A percentile compares a stretch with the other conserved stretches of the same genome.
Conservation (phyloP, 2,888 invertebrate genomes). For the Ceriagrion tenellum region DNA sequence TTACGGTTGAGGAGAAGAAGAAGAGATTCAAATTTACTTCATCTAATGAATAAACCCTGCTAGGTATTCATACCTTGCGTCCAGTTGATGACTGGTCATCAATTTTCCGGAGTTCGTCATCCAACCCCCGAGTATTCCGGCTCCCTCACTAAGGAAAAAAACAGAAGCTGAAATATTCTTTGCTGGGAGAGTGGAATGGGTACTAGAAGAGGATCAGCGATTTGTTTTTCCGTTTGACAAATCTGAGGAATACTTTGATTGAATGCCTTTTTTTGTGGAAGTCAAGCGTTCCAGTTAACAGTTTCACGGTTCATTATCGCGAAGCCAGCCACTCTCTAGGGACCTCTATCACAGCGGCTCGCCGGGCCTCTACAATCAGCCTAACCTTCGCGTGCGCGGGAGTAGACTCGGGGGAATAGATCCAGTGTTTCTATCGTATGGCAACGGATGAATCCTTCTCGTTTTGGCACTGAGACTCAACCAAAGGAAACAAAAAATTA, state of each 20-base stretch:
- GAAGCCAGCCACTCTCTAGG: neutral
- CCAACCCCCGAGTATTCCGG: no score
- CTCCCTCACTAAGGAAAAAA: no score
- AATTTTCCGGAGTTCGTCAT: no score
- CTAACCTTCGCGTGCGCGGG: neutral
- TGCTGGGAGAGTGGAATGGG: neutral
- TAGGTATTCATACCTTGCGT: no score
- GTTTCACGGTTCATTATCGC: neutral
- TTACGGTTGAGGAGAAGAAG: no score
- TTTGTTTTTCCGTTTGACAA: neutral
- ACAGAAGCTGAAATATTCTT: neutral
- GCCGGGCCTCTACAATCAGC: neutral
- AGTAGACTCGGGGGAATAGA: neutral
- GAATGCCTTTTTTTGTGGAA: neutral
- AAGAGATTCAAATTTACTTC: no score
- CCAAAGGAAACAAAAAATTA: slow-evolving; percentile 2
- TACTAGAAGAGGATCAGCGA: neutral
- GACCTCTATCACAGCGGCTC: neutral
- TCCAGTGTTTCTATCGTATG: neutral
- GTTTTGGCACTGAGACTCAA: neutral
- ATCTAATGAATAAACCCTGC: no score
- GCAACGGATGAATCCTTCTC: neutral
- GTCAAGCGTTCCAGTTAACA: neutral
- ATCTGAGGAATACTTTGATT: neutral
- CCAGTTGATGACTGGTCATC: no score